Evolutionary conservation across 2,888 invertebrate genomes (phyloP).

Genomic region (Leptura quadrifasciata): DNA sequence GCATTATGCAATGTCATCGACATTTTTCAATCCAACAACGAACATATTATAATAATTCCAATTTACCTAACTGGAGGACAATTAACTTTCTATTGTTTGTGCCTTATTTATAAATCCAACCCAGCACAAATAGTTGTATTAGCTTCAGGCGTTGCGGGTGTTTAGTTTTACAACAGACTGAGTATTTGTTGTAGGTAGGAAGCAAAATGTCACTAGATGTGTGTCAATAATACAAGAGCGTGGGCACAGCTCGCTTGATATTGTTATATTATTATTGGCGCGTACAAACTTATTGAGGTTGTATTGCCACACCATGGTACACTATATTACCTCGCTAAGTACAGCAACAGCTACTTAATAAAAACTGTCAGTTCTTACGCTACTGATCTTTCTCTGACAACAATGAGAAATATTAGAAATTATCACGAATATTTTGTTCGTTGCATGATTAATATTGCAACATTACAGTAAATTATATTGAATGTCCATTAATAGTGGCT

Average conservation of each 20-base stretch:
- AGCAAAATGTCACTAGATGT: constrained; percentile 55
- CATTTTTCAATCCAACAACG: background rate
- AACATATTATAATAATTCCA: constrained; percentile 36
- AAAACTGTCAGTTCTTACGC: constrained; percentile 22
- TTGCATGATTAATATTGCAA: constrained; percentile 1
- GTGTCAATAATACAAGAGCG: constrained; percentile 52
- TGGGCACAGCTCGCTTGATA: constrained; percentile 62
- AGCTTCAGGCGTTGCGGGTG: constrained; percentile 38
- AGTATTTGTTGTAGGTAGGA: constrained; percentile 51
- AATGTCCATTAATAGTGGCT: background rate
- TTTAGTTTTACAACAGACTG: constrained; percentile 59
- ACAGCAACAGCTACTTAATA: constrained; percentile 25
- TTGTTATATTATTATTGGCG: constrained; percentile 68
- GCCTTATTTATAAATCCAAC: constrained; percentile 33
- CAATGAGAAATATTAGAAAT: constrained; percentile 31
- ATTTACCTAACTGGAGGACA: constrained; percentile 43
- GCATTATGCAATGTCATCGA: constrained; percentile 21
- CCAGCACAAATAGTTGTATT: constrained; percentile 5
- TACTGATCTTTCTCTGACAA: constrained; percentile 28
- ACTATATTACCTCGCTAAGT: constrained; percentile 21
- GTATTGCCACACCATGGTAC: constrained; percentile 60
- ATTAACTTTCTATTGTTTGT: constrained; percentile 52
- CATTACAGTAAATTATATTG: background rate
- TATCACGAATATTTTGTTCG: constrained; percentile 28
- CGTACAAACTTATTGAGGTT: constrained; percentile 66